These are phyloP conservation scores for Thaleichthys pacificus DNA, from an alignment of 2,797 vertebrate species.

Conservation along the genomic window DNA sequence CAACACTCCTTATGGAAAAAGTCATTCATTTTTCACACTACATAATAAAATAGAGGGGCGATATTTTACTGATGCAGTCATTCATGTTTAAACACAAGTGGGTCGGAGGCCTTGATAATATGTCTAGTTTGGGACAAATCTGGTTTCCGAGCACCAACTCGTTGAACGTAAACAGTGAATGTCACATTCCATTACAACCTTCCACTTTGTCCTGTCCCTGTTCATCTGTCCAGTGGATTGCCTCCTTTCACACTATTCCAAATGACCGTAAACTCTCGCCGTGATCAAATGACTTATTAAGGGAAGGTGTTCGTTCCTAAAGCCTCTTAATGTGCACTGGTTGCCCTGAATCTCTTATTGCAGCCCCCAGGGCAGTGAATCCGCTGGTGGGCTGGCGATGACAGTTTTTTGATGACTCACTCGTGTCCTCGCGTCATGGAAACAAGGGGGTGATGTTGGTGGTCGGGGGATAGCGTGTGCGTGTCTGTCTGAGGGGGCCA, in stretches of 20 bases:
- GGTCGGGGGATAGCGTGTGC: background rate
- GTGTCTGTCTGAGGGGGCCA: background rate
- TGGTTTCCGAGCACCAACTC: background rate
- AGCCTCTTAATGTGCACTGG: constrained; percentile 27
- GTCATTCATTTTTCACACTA: background rate
- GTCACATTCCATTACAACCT: background rate
- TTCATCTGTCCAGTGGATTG: background rate
- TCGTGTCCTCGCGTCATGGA: constrained; percentile 25
- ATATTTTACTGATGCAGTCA: background rate
- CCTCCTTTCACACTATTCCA: constrained; percentile 19
- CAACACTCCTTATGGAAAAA: background rate
- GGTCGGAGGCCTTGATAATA: background rate
- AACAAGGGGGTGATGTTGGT: background rate
- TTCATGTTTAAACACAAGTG: background rate
- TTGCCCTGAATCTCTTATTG: background rate
- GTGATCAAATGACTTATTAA: constrained; percentile 33
- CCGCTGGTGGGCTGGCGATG: constrained; percentile 22
- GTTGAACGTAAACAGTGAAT: background rate
- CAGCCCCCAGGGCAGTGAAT: constrained; percentile 10
- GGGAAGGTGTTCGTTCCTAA: constrained; percentile 27
- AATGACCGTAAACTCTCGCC: constrained; percentile 16
- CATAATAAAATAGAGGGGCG: background rate
- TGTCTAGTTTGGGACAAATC: background rate
- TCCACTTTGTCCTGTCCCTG: background rate
- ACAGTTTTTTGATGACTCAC: constrained; percentile 53